phyloP scores from a whole-genome alignment of 2,797 vertebrate genomes.

The Aulostomus chinensis region DNA sequence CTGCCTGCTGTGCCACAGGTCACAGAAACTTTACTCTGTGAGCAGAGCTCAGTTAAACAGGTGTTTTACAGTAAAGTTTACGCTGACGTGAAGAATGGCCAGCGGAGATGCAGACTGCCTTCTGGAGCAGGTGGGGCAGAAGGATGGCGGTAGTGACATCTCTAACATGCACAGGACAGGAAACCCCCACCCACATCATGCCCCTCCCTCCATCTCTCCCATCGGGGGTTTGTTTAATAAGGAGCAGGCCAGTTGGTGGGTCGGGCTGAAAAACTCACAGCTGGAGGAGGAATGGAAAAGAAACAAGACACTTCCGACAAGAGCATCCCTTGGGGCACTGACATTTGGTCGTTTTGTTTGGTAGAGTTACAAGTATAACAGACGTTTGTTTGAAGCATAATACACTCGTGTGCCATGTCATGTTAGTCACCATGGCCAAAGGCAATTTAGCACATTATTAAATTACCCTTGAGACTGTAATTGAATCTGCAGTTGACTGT shows the following conservation, averaged over 20 bases:
- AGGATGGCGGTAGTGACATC: constrained; percentile 33
- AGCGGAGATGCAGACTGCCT: no score
- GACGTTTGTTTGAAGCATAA: no score
- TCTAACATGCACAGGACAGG: constrained; percentile 29
- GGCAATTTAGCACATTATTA: constrained; percentile 1
- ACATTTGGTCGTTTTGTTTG: constrained; percentile 21
- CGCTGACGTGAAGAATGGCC: no score
- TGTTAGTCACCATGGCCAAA: constrained; percentile 16
- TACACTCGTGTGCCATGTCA: constrained; percentile 17
- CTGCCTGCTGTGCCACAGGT: no score
- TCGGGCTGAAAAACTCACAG: constrained; percentile 64
- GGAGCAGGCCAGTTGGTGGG: constrained; percentile 66
- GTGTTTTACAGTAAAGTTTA: no score
- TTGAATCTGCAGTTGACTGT: constrained; percentile 6
- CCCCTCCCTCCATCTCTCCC: constrained; percentile 32
- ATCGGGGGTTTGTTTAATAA: constrained; percentile 71
- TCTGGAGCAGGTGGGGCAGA: constrained; percentile 42
- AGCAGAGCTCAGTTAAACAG: no score
- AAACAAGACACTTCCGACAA: constrained; percentile 67
- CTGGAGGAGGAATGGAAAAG: constrained; percentile 67
- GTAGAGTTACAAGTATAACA: constrained; percentile 34
- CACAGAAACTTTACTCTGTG: no score
- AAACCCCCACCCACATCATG: constrained; percentile 6
- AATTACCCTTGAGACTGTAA: constrained; percentile 6
- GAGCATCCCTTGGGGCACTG: constrained; percentile 42